A percentile compares a stretch with the other conserved stretches of the same genome.
Evolutionary conservation across 2,113 vertebrate species (phyloP).

Genomic region (Cinclus mexicanus): DNA sequence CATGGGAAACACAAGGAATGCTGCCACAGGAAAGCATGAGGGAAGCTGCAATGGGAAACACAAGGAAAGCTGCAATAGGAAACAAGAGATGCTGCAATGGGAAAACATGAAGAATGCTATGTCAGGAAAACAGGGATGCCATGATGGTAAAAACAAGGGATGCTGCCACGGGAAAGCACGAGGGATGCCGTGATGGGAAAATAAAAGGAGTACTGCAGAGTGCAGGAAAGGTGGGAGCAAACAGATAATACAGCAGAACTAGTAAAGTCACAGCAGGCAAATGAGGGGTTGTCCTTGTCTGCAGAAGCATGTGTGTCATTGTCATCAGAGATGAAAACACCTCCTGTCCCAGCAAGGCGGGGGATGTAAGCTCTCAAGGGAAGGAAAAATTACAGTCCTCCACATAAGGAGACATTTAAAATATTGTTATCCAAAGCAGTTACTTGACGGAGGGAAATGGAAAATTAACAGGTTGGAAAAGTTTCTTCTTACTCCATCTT

Average conservation of each 20-base stretch:
- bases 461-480: slow-evolving; percentile 26
- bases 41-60: neutral
- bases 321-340: slow-evolving; percentile 4
- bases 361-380: neutral
- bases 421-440: slow-evolving; percentile 1
- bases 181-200: neutral
- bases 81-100: neutral
- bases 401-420: neutral
- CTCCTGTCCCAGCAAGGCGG: neutral
- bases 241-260: neutral
- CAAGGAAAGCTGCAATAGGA: neutral
- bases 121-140: neutral
- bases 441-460: neutral
- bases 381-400: neutral
- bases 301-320: neutral
- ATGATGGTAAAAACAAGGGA: neutral
- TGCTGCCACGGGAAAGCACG: neutral
- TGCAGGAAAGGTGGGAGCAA: neutral
- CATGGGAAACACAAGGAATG: neutral
- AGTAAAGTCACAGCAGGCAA: slow-evolving; percentile 4
- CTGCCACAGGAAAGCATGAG: neutral
- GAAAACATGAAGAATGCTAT: neutral
- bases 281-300: neutral
- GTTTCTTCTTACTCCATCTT: neutral
- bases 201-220: neutral